phyloP scores from a whole-genome alignment of 2,888 invertebrate genomes.

The Sinopyrophorus schimmeli region DNA sequence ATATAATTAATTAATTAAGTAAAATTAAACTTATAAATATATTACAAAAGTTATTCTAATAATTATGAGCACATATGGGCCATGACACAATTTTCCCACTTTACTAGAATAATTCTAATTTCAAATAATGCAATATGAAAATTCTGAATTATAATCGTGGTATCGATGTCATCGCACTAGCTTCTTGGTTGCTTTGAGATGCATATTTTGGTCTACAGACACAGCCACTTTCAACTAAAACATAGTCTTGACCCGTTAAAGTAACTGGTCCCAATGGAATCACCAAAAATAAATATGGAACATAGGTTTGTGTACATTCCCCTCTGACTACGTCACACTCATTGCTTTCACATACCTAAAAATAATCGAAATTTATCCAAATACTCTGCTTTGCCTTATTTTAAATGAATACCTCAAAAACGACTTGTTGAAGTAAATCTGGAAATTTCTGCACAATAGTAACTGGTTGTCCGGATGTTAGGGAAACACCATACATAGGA shows the following conservation, averaged over 20 bases:
- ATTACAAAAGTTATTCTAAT: constrained; percentile 25
- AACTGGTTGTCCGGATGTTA: constrained; percentile 90
- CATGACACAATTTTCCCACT: constrained; percentile 27
- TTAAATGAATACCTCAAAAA: constrained; percentile 79
- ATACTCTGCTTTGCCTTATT: too few species aligned
- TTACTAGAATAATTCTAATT: too few species aligned
- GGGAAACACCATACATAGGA: constrained; percentile 91
- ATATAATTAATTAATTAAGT: constrained; percentile 12
- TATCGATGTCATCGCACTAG: constrained; percentile 51
- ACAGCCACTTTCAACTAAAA: constrained; percentile 93
- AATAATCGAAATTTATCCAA: constrained; percentile 35
- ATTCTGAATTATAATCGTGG: constrained; percentile 46
- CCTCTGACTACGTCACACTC: constrained; percentile 89
- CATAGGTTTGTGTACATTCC: constrained; percentile 89
- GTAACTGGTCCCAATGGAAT: constrained; percentile 89
- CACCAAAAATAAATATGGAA: constrained; percentile 88
- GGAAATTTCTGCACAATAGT: constrained; percentile 95
- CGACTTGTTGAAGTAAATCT: constrained; percentile 87
- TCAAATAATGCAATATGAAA: too few species aligned
- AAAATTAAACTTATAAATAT: constrained; percentile 20
- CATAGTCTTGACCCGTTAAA: constrained; percentile 90
- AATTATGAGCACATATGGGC: constrained; percentile 26
- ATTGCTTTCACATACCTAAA: constrained; percentile 70
- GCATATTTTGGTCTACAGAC: constrained; percentile 70
- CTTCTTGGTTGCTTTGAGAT: constrained; percentile 48